Conservation (phyloP, 2,797 vertebrate genomes). For the Sebastes hopkinsi region DNA sequence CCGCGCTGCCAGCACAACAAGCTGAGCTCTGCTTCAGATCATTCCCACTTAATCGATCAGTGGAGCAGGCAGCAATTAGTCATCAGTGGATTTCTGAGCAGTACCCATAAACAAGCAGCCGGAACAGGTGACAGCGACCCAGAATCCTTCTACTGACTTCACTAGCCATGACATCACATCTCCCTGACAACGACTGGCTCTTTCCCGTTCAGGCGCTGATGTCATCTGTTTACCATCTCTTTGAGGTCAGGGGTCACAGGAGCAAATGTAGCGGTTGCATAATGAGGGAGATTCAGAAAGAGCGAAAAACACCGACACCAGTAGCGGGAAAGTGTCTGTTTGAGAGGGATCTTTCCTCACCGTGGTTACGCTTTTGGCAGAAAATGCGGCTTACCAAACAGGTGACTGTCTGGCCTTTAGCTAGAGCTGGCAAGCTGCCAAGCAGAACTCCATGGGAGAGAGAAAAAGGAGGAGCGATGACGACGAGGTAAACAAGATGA, state of each 20-base stretch:
- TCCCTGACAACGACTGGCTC: constrained; percentile 53
- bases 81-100: constrained; percentile 65
- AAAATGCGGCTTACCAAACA: constrained; percentile 40
- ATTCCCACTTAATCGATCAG: constrained; percentile 24
- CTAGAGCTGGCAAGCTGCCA: constrained; percentile 26
- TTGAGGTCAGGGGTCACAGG: constrained; percentile 53
- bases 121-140: constrained; percentile 54
- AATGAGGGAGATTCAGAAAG: constrained; percentile 28
- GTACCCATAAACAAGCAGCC: constrained; percentile 45
- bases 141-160: constrained; percentile 54
- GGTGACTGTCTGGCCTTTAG: constrained; percentile 43
- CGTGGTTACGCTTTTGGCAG: constrained; percentile 30
- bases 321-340: neutral
- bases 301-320: neutral
- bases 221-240: constrained; percentile 75
- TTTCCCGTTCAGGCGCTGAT: constrained; percentile 56
- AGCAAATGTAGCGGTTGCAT: constrained; percentile 48
- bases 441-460: constrained; percentile 6
- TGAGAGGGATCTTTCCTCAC: constrained; percentile 17
- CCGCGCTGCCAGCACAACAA: constrained; percentile 33
- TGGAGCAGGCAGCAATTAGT: constrained; percentile 56
- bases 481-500: constrained; percentile 32
- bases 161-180: constrained; percentile 59
- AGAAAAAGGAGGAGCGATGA: neutral
- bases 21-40: constrained; percentile 32